A percentile compares a stretch with the other conserved stretches of the same genome.
Evolutionary conservation across 2,113 vertebrate genomes (phyloP).

Genomic region (Okapia johnstoni): DNA sequence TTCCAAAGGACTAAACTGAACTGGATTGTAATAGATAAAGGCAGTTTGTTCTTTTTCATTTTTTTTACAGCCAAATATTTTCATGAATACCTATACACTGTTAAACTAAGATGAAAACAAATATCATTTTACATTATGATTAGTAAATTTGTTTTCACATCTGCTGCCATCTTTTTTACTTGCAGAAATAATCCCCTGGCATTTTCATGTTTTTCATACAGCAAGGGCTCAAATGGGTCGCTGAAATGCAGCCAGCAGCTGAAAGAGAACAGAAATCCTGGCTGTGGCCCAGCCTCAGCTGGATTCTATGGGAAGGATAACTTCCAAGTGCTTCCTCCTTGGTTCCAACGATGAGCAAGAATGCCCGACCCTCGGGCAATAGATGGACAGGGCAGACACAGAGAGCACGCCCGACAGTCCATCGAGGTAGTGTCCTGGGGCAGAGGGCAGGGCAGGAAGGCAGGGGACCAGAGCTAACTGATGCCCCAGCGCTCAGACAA

Average conservation of each 20-base stretch:
- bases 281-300: background rate
- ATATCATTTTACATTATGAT: conserved; percentile 23
- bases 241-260: conserved; percentile 9
- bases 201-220: conserved; percentile 19
- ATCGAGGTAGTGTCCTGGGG: background rate
- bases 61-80: conserved; percentile 45
- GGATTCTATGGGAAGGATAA: background rate
- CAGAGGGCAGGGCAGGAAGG: background rate
- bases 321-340: background rate
- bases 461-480: background rate
- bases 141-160: conserved; percentile 45
- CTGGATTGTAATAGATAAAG: background rate
- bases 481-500: background rate
- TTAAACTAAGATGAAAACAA: conserved; percentile 47
- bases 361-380: background rate
- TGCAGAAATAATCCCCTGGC: conserved; percentile 17
- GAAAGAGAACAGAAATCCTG: background rate
- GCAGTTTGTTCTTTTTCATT: conserved; percentile 21
- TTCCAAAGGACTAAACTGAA: conserved; percentile 26
- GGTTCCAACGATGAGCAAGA: background rate
- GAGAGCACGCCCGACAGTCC: background rate
- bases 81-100: conserved; percentile 28
- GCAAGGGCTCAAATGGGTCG: background rate
- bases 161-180: conserved; percentile 36
- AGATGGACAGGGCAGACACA: background rate